Conservation (phyloP, 2,113 vertebrate genomes). For the Nyctereutes procyonoides region DNA sequence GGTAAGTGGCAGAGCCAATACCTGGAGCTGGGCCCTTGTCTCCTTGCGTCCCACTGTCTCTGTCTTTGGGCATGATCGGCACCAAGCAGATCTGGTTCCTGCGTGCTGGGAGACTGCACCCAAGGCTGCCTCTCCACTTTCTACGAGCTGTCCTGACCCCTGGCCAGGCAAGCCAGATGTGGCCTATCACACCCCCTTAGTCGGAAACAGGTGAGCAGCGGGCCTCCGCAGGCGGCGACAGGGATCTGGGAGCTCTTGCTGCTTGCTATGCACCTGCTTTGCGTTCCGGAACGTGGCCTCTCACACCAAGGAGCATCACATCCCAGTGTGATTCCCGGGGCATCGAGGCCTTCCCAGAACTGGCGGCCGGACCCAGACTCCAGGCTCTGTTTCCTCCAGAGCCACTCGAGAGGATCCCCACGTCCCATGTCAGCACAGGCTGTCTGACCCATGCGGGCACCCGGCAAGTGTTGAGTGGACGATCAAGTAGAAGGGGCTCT, state of each 20-base stretch:
- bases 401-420: background rate
- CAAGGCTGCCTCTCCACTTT: background rate
- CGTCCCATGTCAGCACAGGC: background rate
- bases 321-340: background rate
- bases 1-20: background rate
- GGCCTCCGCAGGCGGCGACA: background rate
- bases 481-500: background rate
- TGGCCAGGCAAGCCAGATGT: background rate
- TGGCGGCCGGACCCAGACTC: background rate
- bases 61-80: background rate
- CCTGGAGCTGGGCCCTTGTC: background rate
- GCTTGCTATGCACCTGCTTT: background rate
- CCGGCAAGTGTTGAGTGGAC: rapidly evolving
- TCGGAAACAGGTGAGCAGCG: background rate
- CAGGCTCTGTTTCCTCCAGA: too few species aligned
- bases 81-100: background rate
- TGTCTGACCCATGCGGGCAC: background rate
- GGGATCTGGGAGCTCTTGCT: rapidly evolving
- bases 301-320: background rate
- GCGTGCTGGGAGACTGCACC: background rate
- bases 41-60: background rate
- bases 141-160: background rate
- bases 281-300: background rate
- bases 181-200: background rate
- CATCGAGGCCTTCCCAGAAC: background rate